Percentiles rank a stretch among this genome's conserved stretches.
These are phyloP conservation scores for Scopus umbretta DNA, from an alignment of 2,113 vertebrate species.

Conservation along the genomic window DNA sequence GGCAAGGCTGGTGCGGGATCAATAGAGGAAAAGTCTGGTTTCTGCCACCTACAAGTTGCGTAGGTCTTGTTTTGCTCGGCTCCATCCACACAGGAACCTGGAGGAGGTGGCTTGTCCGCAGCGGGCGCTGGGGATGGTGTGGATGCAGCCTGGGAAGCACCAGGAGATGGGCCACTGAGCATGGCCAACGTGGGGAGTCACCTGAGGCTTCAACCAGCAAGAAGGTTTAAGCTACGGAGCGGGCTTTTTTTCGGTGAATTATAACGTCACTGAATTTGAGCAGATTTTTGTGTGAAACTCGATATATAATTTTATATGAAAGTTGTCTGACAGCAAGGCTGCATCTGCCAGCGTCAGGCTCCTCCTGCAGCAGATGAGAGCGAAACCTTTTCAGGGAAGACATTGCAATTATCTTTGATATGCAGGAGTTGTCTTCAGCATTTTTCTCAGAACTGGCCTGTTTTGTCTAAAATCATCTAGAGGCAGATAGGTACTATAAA, in stretches of 20 bases:
- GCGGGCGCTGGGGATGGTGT: neutral
- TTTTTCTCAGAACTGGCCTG: neutral
- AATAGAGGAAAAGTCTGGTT: neutral
- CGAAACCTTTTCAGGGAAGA: neutral
- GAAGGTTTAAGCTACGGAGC: too few species aligned
- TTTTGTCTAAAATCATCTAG: neutral
- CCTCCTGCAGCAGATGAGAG: neutral
- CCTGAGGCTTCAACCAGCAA: neutral
- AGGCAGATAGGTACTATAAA: neutral
- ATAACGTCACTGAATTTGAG: neutral
- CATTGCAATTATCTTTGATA: neutral
- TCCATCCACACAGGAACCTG: neutral
- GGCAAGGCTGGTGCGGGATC: neutral
- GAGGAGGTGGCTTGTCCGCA: neutral
- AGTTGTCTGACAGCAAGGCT: too few species aligned
- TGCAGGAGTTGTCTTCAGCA: neutral
- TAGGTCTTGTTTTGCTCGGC: neutral
- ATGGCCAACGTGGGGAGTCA: accelerated
- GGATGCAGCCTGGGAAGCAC: neutral
- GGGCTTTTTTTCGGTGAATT: neutral
- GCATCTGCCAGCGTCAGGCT: neutral
- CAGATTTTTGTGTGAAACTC: neutral
- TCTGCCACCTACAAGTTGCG: neutral
- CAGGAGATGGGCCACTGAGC: neutral
- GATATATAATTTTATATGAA: too few species aligned